phyloP scores from a whole-genome alignment of 2,113 vertebrate genomes.

The Myodes glareolus region DNA sequence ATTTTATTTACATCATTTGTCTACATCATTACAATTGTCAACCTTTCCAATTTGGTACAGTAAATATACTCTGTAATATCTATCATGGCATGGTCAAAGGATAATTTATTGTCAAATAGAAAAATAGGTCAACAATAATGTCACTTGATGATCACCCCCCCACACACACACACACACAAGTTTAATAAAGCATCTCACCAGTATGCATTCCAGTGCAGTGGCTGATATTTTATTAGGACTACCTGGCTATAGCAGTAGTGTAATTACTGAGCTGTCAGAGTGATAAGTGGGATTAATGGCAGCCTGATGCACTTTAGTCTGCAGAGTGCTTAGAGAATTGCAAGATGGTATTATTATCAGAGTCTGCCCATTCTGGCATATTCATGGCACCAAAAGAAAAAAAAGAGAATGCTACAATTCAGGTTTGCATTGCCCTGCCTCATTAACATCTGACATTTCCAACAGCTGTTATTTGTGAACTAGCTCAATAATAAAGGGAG shows the following conservation, averaged over 20 bases:
- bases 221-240: constrained; percentile 90
- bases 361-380: constrained; percentile 89
- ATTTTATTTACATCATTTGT: constrained; percentile 84
- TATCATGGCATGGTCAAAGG: constrained; percentile 89
- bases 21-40: constrained; percentile 77
- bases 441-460: constrained; percentile 90
- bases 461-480: constrained; percentile 91
- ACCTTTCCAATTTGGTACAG: constrained; percentile 84
- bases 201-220: constrained; percentile 85
- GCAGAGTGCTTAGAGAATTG: constrained; percentile 89
- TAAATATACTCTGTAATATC: constrained; percentile 89
- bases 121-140: constrained; percentile 93
- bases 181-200: constrained; percentile 92
- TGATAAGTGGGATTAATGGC: constrained; percentile 97
- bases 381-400: constrained; percentile 82
- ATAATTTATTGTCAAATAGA: constrained; percentile 95
- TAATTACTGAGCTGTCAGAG: constrained; percentile 96
- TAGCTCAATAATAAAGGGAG: constrained; percentile 88
- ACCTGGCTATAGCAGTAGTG: constrained; percentile 89
- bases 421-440: constrained; percentile 84
- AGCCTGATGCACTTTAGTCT: constrained; percentile 93
- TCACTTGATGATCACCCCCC: constrained; percentile 93
- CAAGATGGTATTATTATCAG: constrained; percentile 93
- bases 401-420: constrained; percentile 84
- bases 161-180: constrained; percentile 77